Evolutionary conservation across 2,797 vertebrate genomes (phyloP), one percentile per base, ranked within the genome.

Genomic region (Scarus forsteni): DNA sequence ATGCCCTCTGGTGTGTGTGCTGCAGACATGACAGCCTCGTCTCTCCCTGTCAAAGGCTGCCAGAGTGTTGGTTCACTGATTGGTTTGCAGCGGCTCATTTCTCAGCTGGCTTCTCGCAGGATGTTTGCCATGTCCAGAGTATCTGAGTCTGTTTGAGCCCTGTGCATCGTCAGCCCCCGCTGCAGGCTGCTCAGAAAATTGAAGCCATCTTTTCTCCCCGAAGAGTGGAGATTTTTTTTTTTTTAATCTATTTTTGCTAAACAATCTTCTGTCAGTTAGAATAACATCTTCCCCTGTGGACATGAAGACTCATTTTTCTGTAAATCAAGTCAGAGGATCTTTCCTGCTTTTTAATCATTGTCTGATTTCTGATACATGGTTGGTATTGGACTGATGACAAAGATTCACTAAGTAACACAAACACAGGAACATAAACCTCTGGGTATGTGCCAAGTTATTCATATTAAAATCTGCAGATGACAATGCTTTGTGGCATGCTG

Each of bases 1-100:
- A 55, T 55, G 39, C 59, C 27, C 11, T 69, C 48, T 62, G 45
- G 27, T 55, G 64, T 72, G 51, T 13, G 16, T 8, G 58, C 19
- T 0, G 36, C 18, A n/a, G 59, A 70, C 57, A 16, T 15, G 61
- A 60, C 49, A 16, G 7, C 39, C 35, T 50, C 19, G 8, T 5
- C 38, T 12, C 52, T 15, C 8, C 19, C 42, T 27, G 35, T 14
- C 10, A 57, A 36, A 58, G 40, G 43, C 63, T 66, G 13, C 0
- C 4, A 38, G 43, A 6, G 6, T 35, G 55, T 68, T 52, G 60
- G 58, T 66, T 74, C 56, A 14, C 50, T 60, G 64, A 82, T 59
- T 70, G 59, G 55, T 81, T 84, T 76, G 59, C 65, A 58, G 54
- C 36, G 56, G 62, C 66, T 77, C 62, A 35, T 78, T 80, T 65